phyloP scores from a whole-genome alignment of 2,113 vertebrate species.

The Anhinga anhinga region DNA sequence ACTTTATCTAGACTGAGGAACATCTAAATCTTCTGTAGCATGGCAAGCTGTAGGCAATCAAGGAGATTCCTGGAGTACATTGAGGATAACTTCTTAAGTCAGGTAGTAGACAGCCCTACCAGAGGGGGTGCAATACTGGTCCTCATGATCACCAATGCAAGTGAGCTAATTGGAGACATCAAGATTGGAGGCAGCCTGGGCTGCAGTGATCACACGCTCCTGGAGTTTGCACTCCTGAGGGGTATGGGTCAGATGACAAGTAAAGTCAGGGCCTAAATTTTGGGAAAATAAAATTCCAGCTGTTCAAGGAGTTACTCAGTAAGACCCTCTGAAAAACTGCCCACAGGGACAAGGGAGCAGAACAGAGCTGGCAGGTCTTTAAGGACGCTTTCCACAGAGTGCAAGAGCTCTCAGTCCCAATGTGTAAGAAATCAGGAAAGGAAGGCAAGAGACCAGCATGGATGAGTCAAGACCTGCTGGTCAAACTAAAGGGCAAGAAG shows the following conservation, averaged over 20 bases:
- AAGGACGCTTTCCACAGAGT: neutral
- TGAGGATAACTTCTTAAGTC: neutral
- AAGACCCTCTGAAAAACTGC: neutral
- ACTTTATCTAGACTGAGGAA: neutral
- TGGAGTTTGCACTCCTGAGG: neutral
- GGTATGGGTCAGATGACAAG: neutral
- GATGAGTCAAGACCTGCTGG: neutral
- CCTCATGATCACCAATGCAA: neutral
- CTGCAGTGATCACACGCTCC: neutral
- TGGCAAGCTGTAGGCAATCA: neutral
- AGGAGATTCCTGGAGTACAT: neutral
- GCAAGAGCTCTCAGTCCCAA: rapidly evolving
- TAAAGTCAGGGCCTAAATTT: neutral
- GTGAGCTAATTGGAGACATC: neutral
- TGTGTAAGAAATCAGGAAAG: neutral
- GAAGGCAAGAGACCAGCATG: neutral
- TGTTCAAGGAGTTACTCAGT: neutral
- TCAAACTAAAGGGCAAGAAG: neutral
- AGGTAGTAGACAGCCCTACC: neutral
- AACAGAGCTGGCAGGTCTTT: neutral
- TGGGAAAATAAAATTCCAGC: neutral
- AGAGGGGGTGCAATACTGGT: neutral
- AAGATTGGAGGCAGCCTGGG: neutral
- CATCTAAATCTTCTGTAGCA: neutral
- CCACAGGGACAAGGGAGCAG: neutral